phyloP scores from a whole-genome alignment of 2,113 vertebrate genomes.

The Muscicapa adusta region DNA sequence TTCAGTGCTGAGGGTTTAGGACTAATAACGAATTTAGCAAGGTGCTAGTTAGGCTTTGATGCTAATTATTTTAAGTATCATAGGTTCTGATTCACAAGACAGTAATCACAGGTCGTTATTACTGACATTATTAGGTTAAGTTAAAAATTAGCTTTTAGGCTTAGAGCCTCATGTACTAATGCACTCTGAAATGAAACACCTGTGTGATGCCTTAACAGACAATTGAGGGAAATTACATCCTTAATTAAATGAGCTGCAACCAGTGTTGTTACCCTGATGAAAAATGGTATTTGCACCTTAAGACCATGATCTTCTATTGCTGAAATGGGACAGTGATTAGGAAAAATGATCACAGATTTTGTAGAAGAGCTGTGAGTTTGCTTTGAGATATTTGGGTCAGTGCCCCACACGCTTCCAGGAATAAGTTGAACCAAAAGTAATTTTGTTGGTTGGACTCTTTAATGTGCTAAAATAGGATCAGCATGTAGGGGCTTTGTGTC shows the following conservation, averaged over 20 bases:
- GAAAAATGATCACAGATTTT: neutral
- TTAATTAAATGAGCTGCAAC: slow-evolving; percentile 64
- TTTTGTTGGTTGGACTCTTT: neutral
- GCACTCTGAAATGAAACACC: slow-evolving; percentile 69
- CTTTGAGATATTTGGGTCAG: neutral
- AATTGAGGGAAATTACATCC: slow-evolving; percentile 60
- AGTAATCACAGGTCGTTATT: slow-evolving; percentile 70
- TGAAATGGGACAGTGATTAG: neutral
- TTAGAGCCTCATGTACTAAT: slow-evolving; percentile 61
- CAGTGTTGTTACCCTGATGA: slow-evolving; percentile 12
- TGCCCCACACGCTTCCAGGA: rapidly evolving
- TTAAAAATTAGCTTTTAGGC: slow-evolving; percentile 74
- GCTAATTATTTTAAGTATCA: slow-evolving; percentile 75
- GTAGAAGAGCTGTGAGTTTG: neutral
- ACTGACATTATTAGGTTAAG: slow-evolving; percentile 67
- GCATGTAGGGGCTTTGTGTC: neutral
- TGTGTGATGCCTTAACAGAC: slow-evolving; percentile 50
- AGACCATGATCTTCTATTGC: neutral
- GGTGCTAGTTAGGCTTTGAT: slow-evolving; percentile 68
- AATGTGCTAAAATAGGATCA: neutral
- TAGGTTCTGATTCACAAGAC: slow-evolving; percentile 72
- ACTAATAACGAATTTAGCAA: slow-evolving; percentile 69
- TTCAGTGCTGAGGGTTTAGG: slow-evolving; percentile 59
- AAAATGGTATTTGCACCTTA: neutral
- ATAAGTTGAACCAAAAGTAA: neutral